Evolutionary conservation across 2,797 vertebrate genomes (phyloP), one percentile per base, ranked within the genome.

Genomic region (Gobio occitaniae): DNA sequence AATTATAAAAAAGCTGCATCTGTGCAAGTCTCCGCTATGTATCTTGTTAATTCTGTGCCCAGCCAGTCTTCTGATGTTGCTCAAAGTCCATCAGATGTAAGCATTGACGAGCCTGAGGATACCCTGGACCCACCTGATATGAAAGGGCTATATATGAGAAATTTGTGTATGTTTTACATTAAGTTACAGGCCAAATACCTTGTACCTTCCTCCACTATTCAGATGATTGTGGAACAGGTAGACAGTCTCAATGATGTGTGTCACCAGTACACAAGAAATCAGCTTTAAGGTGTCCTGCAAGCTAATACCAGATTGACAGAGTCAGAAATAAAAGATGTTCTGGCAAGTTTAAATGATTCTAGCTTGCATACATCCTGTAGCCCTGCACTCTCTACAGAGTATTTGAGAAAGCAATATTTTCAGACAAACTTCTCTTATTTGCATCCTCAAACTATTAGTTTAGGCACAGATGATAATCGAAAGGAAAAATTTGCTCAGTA

Each of bases 101-200:
- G 83, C 65, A 66, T 47, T 77, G 80, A 79, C 21, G 44, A 86
- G 63, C 68, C 54, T 79, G 83, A 79, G 41, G 52, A 84, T 71
- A 48, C 50, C 54, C 82, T 71, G 84, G 84, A 78, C 72, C 59
- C 52, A 72, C 5, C 66, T 54, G 82, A 87, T 79, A 86, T 86
- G 50, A 88, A 68, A 48, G 41, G 78, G 19, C 79, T 88, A 82
- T 88, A 87, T 81, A 82, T 82, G 77, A 89, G 41, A n/a, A 89
- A 89, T 83, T 59, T 89, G 36, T 85, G 71, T n/a, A 70, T 87
- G 83, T 87, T 89, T 87, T 90, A 89, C 72, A 83, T 87, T 78
- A 32, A 32, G 72, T 84, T 86, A 41, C 82, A 84, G 82, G 86
- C 78, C 25, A 87, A 84, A 44, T 70, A 80, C 61, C 86, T 87